A percentile compares a stretch with the other conserved stretches of the same genome.
Evolutionary conservation across 2,113 vertebrate genomes (phyloP).

Genomic region (Sturnus vulgaris): DNA sequence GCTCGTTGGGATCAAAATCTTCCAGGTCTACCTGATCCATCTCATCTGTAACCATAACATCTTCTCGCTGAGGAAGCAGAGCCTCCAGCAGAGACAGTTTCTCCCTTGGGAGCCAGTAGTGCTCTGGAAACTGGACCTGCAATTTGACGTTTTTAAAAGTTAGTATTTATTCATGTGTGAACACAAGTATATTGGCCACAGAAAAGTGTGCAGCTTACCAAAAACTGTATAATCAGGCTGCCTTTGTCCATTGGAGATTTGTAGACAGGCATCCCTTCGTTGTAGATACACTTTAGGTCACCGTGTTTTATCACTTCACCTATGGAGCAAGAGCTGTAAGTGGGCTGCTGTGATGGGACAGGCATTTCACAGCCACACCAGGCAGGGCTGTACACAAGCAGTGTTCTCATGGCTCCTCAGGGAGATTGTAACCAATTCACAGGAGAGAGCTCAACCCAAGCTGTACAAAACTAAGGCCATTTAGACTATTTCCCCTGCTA

Average conservation of each 20-base stretch:
- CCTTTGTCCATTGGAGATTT: conserved; percentile 86
- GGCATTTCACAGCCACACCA: no score
- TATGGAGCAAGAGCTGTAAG: not conserved
- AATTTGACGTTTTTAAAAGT: not conserved
- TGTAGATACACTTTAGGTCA: conserved; percentile 81
- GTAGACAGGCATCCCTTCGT: conserved; percentile 92
- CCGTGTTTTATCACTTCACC: conserved; percentile 89
- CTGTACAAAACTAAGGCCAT: not conserved
- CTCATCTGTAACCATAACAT: conserved; percentile 85
- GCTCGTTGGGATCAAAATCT: conserved; percentile 76
- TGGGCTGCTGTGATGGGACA: not conserved
- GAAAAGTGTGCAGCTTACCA: conserved; percentile 71
- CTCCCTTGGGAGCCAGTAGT: conserved; percentile 85
- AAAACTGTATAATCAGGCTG: conserved; percentile 84
- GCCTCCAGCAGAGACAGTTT: conserved; percentile 84
- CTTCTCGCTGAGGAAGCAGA: conserved; percentile 85
- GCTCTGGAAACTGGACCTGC: conserved; percentile 89
- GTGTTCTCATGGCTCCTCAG: not conserved
- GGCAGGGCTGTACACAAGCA: not conserved
- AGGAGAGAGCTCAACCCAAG: not conserved
- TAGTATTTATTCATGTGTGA: not conserved
- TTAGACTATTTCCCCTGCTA: not conserved
- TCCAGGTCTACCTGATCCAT: conserved; percentile 91
- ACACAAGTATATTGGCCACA: fast-evolving
- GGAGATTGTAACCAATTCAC: fast-evolving